Evolutionary conservation across 1,140 invertebrate species (phyloP), one percentile per base, ranked within the genome.

Genomic region (Trinorchestia longiramus): DNA sequence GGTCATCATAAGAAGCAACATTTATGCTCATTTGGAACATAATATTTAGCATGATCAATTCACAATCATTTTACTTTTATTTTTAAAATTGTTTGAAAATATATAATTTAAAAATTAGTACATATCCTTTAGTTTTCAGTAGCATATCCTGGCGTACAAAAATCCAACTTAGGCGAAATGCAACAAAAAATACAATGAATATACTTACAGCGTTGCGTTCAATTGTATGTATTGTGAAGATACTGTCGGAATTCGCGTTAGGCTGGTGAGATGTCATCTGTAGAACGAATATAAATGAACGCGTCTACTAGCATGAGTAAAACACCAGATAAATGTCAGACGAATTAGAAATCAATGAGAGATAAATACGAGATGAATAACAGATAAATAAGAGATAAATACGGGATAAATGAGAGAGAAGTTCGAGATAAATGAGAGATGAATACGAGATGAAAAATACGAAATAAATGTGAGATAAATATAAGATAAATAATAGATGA

Each of bases 161-260:
- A 3, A 11, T 77, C 28, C 11, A 23, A 3, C 36, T 36, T 77
- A 28, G 62, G 62, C 36, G 3, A 77, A 3, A 77, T 77, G 28
- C 36, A 36, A 77, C 36, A 36, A 77, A 77, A 36, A 77, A 19
- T 28, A 77, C 15, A 28, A 28, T 90, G 43, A 90, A 90, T 4
- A 90, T 45, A 45, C 92, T 40, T 40, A 94, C 92, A 40, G 92
- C 43, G 47, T 94, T 94, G 19, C 92, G 41, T 47, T 94, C 6
- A n/a, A 94, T 44, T 43, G 43, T 94, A n/a, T 94, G 92, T 8
- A 94, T 8, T 4, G 92, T 94, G 43, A 94, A 94, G 19, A 94
- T 94, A 44, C 8, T 40, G 92, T 94, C 92, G 43, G 92, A 40
- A 40, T 94, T 44, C 3, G 43, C 47, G 43, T 44, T 17, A 6